These are phyloP conservation scores for Odontamblyopus lacepedii DNA, from an alignment of 2,797 vertebrate species.

Conservation along the genomic window DNA sequence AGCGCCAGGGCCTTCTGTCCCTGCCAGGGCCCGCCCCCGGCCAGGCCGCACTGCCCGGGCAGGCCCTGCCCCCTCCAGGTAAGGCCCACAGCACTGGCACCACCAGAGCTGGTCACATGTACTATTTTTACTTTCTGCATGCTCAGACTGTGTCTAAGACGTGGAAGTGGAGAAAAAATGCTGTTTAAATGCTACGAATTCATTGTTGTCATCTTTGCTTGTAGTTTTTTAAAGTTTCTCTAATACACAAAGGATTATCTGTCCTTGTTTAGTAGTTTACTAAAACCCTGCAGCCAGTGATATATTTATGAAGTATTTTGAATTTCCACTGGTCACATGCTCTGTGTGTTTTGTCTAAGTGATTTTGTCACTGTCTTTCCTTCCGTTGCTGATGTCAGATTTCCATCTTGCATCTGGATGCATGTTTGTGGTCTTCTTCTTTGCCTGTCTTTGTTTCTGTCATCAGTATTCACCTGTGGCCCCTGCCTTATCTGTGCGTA, in stretches of 20 bases:
- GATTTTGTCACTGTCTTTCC: slow-evolving; percentile 11
- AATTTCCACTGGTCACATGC: slow-evolving; percentile 43
- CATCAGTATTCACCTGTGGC: slow-evolving; percentile 59
- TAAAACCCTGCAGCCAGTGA: not conserved
- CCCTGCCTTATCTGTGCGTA: slow-evolving; percentile 55
- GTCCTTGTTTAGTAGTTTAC: not conserved
- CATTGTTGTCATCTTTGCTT: not conserved
- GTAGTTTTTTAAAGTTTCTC: not conserved
- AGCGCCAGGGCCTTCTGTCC: slow-evolving; percentile 98
- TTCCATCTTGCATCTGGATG: slow-evolving; percentile 11
- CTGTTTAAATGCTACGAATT: not conserved
- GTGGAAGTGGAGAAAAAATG: not conserved
- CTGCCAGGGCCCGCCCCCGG: slow-evolving; percentile 82
- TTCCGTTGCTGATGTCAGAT: slow-evolving; percentile 19
- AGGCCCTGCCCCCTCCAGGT: slow-evolving; percentile 94
- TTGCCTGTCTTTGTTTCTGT: slow-evolving; percentile 41
- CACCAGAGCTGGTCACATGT: not conserved
- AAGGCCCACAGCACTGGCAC: slow-evolving; percentile 44
- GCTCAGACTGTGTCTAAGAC: not conserved
- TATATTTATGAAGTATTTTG: slow-evolving; percentile 14
- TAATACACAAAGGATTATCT: not conserved
- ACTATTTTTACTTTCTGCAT: slow-evolving; percentile 3
- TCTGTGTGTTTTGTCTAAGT: slow-evolving; percentile 42
- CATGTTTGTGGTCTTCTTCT: slow-evolving; percentile 23
- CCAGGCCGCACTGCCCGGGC: slow-evolving; percentile 94